These are phyloP conservation scores for Drosophila tripunctata DNA, from an alignment of 2,888 invertebrate species.

Conservation along the genomic window DNA sequence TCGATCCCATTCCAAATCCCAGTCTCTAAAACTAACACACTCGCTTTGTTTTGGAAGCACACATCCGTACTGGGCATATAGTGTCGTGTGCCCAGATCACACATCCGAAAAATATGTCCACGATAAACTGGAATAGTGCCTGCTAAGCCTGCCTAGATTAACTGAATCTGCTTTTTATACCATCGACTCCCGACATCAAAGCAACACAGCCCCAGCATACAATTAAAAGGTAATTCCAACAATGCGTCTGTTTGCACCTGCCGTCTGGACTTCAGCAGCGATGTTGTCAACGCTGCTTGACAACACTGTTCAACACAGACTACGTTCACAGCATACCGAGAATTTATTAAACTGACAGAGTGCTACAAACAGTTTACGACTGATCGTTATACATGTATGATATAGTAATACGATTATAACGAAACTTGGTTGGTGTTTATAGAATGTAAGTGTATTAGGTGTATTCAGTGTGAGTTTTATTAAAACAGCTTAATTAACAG, in stretches of 20 bases:
- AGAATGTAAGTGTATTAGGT: too few relatives aligned
- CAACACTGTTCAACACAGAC: slow-evolving; percentile 21
- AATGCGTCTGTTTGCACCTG: slow-evolving; percentile 69
- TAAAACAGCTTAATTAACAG: too few relatives aligned
- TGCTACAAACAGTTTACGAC: too few relatives aligned
- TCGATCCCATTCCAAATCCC: slow-evolving; percentile 7
- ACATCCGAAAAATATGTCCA: slow-evolving; percentile 34
- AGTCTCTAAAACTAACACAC: neutral
- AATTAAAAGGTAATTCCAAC: slow-evolving; percentile 68
- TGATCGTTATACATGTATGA: too few relatives aligned
- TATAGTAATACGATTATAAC: too few relatives aligned
- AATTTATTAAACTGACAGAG: too few relatives aligned
- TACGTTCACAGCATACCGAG: neutral
- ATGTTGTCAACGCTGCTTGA: slow-evolving; percentile 46
- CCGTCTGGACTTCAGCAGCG: slow-evolving; percentile 60
- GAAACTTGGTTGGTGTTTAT: too few relatives aligned
- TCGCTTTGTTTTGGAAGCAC: slow-evolving; percentile 11
- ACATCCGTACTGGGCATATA: too few relatives aligned
- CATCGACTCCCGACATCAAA: slow-evolving; percentile 46
- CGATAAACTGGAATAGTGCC: slow-evolving; percentile 20
- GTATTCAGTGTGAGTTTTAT: too few relatives aligned
- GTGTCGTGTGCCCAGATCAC: slow-evolving; percentile 29
- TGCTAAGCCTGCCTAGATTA: slow-evolving; percentile 49
- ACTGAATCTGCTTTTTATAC: slow-evolving; percentile 44
- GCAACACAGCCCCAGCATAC: slow-evolving; percentile 40